phyloP scores from a whole-genome alignment of 1,140 invertebrate genomes.

The Frieseomelitta varia region DNA sequence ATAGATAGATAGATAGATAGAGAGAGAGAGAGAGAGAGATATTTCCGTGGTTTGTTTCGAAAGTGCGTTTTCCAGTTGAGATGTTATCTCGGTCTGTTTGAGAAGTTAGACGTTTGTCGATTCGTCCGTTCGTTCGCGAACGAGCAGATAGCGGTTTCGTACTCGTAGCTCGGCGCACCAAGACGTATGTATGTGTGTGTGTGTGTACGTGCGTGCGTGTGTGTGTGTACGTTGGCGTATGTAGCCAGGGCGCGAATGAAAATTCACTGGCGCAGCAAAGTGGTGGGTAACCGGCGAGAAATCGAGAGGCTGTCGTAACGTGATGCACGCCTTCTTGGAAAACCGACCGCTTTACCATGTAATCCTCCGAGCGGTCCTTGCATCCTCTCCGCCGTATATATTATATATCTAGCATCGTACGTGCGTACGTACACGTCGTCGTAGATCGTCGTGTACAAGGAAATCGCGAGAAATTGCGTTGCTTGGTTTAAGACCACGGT shows the following conservation, averaged over 20 bases:
- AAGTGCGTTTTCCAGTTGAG: background rate
- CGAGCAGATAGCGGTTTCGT: background rate
- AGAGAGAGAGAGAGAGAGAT: background rate
- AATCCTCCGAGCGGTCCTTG: background rate
- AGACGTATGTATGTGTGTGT: too few relatives aligned
- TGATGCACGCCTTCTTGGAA: background rate
- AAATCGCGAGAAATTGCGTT: too few relatives aligned
- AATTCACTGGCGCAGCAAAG: conserved; percentile 10
- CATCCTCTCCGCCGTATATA: background rate
- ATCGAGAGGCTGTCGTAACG: conserved; percentile 11
- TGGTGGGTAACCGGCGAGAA: conserved; percentile 4
- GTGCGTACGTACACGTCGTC: background rate
- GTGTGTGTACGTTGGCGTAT: background rate
- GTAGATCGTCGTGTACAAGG: background rate
- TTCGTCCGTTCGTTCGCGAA: background rate
- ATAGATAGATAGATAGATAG: too few relatives aligned
- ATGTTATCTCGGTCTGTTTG: background rate
- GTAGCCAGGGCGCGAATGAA: conserved; percentile 7
- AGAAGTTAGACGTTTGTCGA: conserved; percentile 2
- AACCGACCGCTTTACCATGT: background rate
- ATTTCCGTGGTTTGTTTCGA: conserved; percentile 13
- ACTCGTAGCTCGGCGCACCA: background rate
- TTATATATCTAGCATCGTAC: background rate
- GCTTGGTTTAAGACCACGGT: too few relatives aligned
- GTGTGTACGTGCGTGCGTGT: too few relatives aligned